Percentiles rank a stretch among this genome's conserved stretches.
Conservation (phyloP, 1,140 invertebrate species). For the Ceratina calcarata region DNA sequence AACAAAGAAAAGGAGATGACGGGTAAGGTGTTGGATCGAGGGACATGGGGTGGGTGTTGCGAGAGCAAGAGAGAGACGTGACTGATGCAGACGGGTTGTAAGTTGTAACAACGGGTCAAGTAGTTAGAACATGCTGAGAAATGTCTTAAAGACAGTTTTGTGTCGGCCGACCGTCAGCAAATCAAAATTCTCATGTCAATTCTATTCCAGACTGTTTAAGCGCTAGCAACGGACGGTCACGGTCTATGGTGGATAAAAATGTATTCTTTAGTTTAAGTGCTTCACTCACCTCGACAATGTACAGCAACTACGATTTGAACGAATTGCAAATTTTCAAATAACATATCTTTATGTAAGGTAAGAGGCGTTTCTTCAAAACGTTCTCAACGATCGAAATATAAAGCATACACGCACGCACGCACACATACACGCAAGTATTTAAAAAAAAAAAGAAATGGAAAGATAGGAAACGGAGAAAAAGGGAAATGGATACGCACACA, state of each 20-base stretch:
- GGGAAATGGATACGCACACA: conserved; percentile 27
- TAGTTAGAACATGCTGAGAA: conserved; percentile 4
- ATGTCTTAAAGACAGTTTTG: conserved; percentile 14
- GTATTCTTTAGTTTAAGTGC: neutral
- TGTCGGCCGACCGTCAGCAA: conserved; percentile 19
- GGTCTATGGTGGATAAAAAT: conserved; percentile 15
- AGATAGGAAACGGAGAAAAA: conserved; percentile 40
- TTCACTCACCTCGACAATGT: conserved; percentile 38
- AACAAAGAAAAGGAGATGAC: neutral
- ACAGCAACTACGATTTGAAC: neutral
- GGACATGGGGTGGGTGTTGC: neutral
- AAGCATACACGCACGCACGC: neutral
- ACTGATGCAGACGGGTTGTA: neutral
- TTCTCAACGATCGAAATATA: neutral
- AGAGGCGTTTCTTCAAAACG: neutral
- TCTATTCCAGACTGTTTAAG: conserved; percentile 21
- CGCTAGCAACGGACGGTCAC: conserved; percentile 30
- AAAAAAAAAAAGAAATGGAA: neutral
- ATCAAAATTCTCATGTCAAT: conserved; percentile 4
- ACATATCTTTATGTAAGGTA: neutral
- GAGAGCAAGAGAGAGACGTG: neutral
- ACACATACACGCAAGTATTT: neutral
- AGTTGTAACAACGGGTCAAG: conserved; percentile 29
- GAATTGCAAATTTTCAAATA: conserved; percentile 8
- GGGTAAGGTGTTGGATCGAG: neutral